Evolutionary conservation across 1,140 invertebrate genomes (phyloP).

Genomic region (Zaprionus taronus): DNA sequence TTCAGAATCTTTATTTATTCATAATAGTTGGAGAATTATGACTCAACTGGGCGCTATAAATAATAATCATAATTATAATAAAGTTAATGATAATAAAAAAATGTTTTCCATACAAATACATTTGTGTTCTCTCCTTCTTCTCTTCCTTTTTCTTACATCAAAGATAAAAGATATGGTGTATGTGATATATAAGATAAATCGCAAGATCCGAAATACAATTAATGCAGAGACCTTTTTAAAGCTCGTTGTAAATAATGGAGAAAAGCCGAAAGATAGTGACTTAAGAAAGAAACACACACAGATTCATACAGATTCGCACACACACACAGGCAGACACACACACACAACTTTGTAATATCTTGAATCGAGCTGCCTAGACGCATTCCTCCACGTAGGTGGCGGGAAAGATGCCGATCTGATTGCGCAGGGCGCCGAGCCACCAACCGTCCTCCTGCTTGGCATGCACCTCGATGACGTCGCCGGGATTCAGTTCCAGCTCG

Average conservation of each 20-base stretch:
- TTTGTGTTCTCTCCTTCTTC: not conserved
- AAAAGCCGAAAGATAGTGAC: conserved; percentile 40
- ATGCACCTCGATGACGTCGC: conserved; percentile 94
- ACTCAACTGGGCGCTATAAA: conserved; percentile 51
- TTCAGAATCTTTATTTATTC: not conserved
- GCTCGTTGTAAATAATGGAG: conserved; percentile 47
- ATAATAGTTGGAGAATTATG: conserved; percentile 13
- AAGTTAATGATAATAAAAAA: conserved; percentile 23
- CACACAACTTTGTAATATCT: conserved; percentile 16
- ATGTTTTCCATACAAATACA: conserved; percentile 22
- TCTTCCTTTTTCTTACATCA: not conserved
- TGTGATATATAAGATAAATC: conserved; percentile 5
- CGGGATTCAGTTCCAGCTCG: conserved; percentile 93
- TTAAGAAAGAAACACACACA: conserved; percentile 34
- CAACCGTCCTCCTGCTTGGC: conserved; percentile 97
- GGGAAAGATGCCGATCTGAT: conserved; percentile 95
- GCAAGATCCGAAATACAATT: conserved; percentile 7
- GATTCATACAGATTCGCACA: conserved; percentile 25
- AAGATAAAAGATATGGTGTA: not conserved
- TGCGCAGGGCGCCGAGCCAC: conserved; percentile 96
- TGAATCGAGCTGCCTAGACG: conserved; percentile 48
- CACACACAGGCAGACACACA: conserved; percentile 7
- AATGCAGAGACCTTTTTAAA: conserved; percentile 44
- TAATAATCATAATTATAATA: conserved; percentile 33
- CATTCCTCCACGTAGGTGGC: conserved; percentile 95